These are phyloP conservation scores for Scylla paramamosain DNA, from an alignment of 1,140 invertebrate genomes.

Conservation along the genomic window DNA sequence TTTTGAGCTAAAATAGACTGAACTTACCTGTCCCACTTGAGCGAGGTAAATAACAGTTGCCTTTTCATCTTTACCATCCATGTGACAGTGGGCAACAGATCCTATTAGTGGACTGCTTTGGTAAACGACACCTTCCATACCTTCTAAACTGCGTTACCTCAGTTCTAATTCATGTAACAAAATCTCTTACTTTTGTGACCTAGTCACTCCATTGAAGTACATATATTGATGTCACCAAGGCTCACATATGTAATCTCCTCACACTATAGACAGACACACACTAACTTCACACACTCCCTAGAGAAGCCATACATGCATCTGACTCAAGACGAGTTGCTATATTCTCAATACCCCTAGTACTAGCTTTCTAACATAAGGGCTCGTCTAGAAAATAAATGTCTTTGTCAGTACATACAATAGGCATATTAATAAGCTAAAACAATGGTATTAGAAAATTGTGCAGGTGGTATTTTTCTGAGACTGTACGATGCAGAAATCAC, in stretches of 20 bases:
- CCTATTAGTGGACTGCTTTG: slow-evolving; percentile 26
- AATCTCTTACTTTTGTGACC: background rate
- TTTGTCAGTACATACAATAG: background rate
- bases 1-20: background rate
- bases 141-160: background rate
- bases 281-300: background rate
- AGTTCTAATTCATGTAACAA: background rate
- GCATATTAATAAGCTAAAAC: too few relatives aligned
- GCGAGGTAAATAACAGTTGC: background rate
- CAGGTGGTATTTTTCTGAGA: background rate
- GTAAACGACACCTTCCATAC: background rate
- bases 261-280: background rate
- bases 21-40: background rate
- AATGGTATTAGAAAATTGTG: background rate
- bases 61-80: background rate
- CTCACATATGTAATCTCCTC: too few relatives aligned
- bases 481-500: too few relatives aligned
- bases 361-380: background rate
- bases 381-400: background rate
- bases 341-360: background rate
- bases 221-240: too few relatives aligned
- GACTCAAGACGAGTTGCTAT: background rate
- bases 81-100: background rate
- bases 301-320: background rate
- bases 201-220: background rate